Percentiles rank a stretch among this genome's conserved stretches.
phyloP scores from a whole-genome alignment of 2,888 invertebrate genomes.

The Arrhopalites spinosus region DNA sequence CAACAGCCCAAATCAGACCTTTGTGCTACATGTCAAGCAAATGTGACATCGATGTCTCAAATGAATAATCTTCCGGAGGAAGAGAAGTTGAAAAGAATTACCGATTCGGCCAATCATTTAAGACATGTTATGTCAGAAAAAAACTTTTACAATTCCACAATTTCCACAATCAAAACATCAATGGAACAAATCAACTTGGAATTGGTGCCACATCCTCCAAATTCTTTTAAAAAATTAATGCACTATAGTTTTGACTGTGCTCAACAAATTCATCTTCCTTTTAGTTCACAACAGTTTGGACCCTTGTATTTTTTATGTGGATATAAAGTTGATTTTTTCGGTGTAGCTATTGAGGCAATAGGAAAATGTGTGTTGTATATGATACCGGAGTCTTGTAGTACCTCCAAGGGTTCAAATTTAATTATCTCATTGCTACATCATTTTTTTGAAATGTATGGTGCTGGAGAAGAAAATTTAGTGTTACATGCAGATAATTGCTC shows the following conservation, averaged over 20 bases:
- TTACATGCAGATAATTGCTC: conserved; percentile 26
- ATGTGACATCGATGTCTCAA: too few relatives aligned
- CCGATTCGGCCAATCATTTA: too few relatives aligned
- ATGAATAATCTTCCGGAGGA: too few relatives aligned
- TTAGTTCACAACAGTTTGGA: conserved; percentile 19
- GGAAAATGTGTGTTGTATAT: conserved; percentile 25
- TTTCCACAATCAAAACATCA: too few relatives aligned
- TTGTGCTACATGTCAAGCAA: too few relatives aligned
- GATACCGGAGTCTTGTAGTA: conserved; percentile 4
- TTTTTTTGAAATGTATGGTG: conserved; percentile 13
- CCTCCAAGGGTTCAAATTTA: conserved; percentile 15
- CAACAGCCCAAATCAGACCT: too few relatives aligned
- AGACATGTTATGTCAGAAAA: too few relatives aligned
- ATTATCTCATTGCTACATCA: conserved; percentile 17
- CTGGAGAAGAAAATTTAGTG: neutral
- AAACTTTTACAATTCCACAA: too few relatives aligned
- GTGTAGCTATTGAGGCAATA: conserved; percentile 10
- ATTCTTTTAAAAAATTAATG: neutral
- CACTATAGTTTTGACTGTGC: conserved; percentile 25
- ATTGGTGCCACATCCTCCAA: neutral
- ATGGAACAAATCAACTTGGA: too few relatives aligned
- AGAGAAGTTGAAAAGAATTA: too few relatives aligned
- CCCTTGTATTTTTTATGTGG: conserved; percentile 9
- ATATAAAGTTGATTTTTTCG: conserved; percentile 15
- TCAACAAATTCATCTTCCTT: conserved; percentile 22